A percentile compares a stretch with the other conserved stretches of the same genome.
These are phyloP conservation scores for Crotophaga sulcirostris DNA, from an alignment of 2,113 vertebrate species.

Conservation along the genomic window DNA sequence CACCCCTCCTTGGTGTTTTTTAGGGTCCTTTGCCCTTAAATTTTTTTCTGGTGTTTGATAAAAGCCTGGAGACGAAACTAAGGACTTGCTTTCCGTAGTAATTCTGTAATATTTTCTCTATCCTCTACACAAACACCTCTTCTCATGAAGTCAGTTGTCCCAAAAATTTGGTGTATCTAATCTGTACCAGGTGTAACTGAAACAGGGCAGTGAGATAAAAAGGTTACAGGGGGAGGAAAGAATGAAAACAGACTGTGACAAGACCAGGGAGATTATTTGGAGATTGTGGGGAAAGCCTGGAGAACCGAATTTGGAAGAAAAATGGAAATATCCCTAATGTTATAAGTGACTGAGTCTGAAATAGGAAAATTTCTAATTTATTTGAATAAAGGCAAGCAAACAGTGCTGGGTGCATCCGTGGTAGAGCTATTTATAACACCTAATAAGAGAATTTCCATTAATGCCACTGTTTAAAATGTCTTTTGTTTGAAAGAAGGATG, in stretches of 20 bases:
- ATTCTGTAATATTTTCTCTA: background rate
- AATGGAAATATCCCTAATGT: background rate
- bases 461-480: background rate
- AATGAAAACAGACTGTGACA: background rate
- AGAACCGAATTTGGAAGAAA: background rate
- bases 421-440: no score
- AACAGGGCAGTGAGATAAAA: background rate
- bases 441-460: background rate
- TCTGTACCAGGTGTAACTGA: background rate
- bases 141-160: background rate
- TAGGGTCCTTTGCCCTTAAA: background rate
- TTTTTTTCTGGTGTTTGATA: background rate
- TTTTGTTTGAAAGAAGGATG: background rate
- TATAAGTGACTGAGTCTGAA: no score
- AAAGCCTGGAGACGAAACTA: background rate
- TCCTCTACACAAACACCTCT: background rate
- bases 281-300: background rate
- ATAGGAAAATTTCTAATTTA: no score
- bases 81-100: fast-evolving
- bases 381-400: no score
- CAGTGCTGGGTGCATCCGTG: no score
- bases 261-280: background rate
- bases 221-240: background rate
- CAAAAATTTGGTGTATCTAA: background rate
- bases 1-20: background rate